Conservation (phyloP, 2,888 invertebrate genomes). For the Sympetrum striolatum region DNA sequence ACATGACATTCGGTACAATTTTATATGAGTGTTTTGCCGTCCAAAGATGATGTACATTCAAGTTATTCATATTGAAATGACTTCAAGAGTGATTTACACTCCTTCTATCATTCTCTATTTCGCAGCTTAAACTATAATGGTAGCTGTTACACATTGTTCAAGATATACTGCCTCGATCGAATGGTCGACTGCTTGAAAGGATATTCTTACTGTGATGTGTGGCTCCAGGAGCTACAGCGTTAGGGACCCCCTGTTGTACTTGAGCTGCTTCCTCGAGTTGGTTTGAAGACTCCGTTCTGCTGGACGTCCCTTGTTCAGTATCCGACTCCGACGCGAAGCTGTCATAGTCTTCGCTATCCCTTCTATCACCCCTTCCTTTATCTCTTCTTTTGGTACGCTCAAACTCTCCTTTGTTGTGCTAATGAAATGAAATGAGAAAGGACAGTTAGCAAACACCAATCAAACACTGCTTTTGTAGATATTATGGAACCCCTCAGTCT, state of each 20-base stretch:
- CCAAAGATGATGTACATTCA: no score
- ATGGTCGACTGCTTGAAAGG: no score
- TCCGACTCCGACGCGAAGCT: conserved; percentile 51
- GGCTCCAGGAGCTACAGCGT: background rate
- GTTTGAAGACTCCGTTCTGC: conserved; percentile 51
- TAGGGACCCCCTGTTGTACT: background rate
- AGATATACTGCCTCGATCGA: no score
- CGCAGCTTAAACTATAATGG: background rate
- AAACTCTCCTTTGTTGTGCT: conserved; percentile 6
- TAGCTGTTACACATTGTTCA: background rate
- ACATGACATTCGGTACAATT: no score
- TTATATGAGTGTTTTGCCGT: no score
- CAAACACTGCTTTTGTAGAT: background rate
- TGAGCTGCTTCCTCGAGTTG: conserved; percentile 48
- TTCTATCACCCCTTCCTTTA: background rate
- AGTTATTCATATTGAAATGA: no score
- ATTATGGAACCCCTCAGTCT: background rate
- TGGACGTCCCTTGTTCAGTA: conserved; percentile 50
- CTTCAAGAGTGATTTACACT: no score
- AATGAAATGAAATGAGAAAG: background rate
- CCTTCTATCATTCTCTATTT: no score
- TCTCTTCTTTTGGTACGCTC: background rate
- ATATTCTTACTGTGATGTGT: conserved; percentile 21
- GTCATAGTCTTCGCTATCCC: conserved; percentile 49
- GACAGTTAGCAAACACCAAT: background rate